Percentiles rank a stretch among this genome's conserved stretches.
Evolutionary conservation across 2,888 invertebrate genomes (phyloP).

Genomic region (Drosophila prostipennis): DNA sequence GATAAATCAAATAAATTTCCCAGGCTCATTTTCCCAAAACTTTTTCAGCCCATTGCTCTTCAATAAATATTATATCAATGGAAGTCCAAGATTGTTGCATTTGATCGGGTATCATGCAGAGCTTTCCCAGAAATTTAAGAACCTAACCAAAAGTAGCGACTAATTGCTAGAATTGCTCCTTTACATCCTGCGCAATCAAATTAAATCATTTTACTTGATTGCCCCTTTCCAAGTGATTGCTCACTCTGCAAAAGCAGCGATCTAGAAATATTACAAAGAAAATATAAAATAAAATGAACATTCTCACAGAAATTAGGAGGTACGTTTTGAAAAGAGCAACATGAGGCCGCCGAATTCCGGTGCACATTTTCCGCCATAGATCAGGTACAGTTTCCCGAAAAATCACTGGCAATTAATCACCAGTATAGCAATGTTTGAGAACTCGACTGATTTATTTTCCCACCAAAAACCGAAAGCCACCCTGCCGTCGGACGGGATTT

Average conservation of each 20-base stretch:
- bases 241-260: slow-evolving; percentile 8
- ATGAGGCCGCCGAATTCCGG: slow-evolving; percentile 62
- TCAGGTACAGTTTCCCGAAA: slow-evolving; percentile 63
- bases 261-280: slow-evolving; percentile 13
- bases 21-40: slow-evolving; percentile 17
- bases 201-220: slow-evolving; percentile 56
- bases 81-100: slow-evolving; percentile 4
- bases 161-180: slow-evolving; percentile 5
- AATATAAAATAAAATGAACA: slow-evolving; percentile 35
- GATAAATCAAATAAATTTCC: background rate
- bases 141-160: slow-evolving; percentile 42
- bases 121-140: slow-evolving; percentile 49
- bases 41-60: slow-evolving; percentile 13
- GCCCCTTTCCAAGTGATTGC: slow-evolving; percentile 46
- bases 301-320: slow-evolving; percentile 65
- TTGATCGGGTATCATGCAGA: slow-evolving; percentile 12
- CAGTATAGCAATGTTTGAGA: slow-evolving; percentile 38
- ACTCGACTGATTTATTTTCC: slow-evolving; percentile 62
- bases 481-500: slow-evolving; percentile 49
- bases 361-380: slow-evolving; percentile 34
- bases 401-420: slow-evolving; percentile 65
- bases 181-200: slow-evolving; percentile 12
- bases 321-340: slow-evolving; percentile 59
- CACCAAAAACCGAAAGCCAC: slow-evolving; percentile 69
- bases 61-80: slow-evolving; percentile 21